A percentile compares a stretch with the other conserved stretches of the same genome.
phyloP scores from a whole-genome alignment of 2,888 invertebrate species.

The Onchidella celtica region DNA sequence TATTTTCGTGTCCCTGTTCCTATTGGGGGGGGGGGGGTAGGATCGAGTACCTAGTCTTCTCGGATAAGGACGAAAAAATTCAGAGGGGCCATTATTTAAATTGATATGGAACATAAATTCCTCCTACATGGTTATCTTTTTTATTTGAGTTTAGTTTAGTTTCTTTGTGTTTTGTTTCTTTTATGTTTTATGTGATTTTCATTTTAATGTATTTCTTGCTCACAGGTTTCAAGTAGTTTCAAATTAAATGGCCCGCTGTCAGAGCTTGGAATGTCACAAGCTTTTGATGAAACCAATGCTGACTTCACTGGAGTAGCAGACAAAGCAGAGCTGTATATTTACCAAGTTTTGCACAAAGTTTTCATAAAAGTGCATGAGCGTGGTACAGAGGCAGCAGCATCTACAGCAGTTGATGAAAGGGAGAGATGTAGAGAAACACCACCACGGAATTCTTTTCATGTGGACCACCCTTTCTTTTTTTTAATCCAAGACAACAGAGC shows the following conservation, averaged over 20 bases:
- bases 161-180: background rate
- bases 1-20: too few relatives aligned
- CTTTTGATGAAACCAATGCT: background rate
- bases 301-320: constrained; percentile 14
- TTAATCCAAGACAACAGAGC: constrained; percentile 32
- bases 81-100: too few relatives aligned
- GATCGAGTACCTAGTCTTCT: too few relatives aligned
- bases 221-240: background rate
- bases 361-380: constrained; percentile 25
- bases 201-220: background rate
- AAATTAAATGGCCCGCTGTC: background rate
- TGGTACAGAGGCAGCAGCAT: constrained; percentile 33
- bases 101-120: too few relatives aligned
- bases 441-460: constrained; percentile 3
- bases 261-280: background rate
- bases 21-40: too few relatives aligned
- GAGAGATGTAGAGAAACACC: background rate
- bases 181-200: too few relatives aligned
- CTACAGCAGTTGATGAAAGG: background rate
- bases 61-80: too few relatives aligned
- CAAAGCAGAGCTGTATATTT: constrained; percentile 1
- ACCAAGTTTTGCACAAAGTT: constrained; percentile 11
- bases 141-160: too few relatives aligned
- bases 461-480: constrained; percentile 43
- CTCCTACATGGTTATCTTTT: too few relatives aligned